A percentile compares a stretch with the other conserved stretches of the same genome.
Evolutionary conservation across 2,797 vertebrate species (phyloP).

Genomic region (Stomatorhinus walkeri): DNA sequence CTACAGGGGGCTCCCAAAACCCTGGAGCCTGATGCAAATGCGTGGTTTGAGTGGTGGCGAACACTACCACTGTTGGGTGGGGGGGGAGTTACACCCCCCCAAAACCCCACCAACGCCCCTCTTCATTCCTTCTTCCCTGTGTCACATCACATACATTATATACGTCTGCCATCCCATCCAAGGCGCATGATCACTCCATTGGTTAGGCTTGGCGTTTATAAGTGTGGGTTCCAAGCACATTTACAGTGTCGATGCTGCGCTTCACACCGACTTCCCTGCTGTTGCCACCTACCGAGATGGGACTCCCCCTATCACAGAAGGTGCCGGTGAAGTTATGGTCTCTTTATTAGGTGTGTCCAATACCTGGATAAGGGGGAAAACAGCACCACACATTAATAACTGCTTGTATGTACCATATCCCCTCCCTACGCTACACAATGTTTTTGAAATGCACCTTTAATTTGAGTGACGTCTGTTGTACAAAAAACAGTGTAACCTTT

Average conservation of each 20-base stretch:
- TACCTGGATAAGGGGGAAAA: neutral
- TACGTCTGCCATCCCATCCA: neutral
- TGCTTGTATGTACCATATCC: neutral
- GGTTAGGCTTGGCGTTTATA: neutral
- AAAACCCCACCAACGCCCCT: neutral
- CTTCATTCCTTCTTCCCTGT: neutral
- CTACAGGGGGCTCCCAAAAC: neutral
- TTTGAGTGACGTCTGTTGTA: neutral
- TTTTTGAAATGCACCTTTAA: neutral
- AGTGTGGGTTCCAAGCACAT: neutral
- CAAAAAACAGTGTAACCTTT: neutral
- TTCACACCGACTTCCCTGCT: neutral
- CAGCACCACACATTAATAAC: neutral
- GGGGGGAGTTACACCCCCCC: neutral
- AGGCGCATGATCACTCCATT: neutral
- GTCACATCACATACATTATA: neutral
- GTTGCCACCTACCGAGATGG: neutral
- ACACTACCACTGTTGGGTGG: neutral
- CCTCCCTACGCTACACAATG: neutral
- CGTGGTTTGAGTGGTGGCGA: neutral
- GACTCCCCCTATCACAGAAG: neutral
- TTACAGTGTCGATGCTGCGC: neutral
- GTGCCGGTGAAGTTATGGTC: neutral
- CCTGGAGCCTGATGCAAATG: neutral
- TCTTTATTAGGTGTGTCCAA: slow-evolving; percentile 2